Base-by-base conservation (phyloP, 2,113 vertebrate genomes). In the Campylomormyrus numenius region DNA sequence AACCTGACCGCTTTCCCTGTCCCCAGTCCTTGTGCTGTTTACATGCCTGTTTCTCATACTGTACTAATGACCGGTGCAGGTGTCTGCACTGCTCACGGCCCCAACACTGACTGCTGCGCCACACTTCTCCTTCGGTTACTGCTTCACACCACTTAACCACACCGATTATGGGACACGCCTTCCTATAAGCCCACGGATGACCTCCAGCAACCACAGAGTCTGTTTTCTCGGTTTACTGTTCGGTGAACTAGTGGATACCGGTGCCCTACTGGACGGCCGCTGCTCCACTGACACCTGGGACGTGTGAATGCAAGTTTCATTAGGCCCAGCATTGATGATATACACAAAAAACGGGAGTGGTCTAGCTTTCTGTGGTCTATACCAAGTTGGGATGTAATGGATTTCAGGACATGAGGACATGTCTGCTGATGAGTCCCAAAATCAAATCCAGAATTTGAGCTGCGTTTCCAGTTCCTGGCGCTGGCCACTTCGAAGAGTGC, bases 361-460 rank as follows among this genome's bases (percentile, higher is more conserved):
- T 58, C 42, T 27, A n/a, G 39, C 19, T 45, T 27, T 39, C 19
- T 42, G 7, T 66, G 87, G 53, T 42, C 87, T 24, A 11, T 88
- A 46, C 11, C 24, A 35, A n/a, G 24, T 31, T 6, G n/a, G 21
- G 53, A 45, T 66, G 56, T 88, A 58, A 88, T 45, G 52, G 39
- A 15, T 46, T 24, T 58, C 6, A n/a, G 39, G 56, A 56, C 7
- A 19, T n/a, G 35, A 8, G 19, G 17, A 6, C 27, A 27, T 13
- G 17, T 66, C 11, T 13, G 87, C 53, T 15, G 49, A 62, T 46
- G 21, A 45, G 53, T 42, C 21, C 6, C 49, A 88, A 88, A 88
- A 88, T 77, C 88, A 89, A 45, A 89, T 53, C 74, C 46, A 35
- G 49, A 84, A 84, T 77, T 89, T 5, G 74, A 80, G 74, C 88